phyloP scores from a whole-genome alignment of 2,113 vertebrate species.

The Camelus bactrianus region DNA sequence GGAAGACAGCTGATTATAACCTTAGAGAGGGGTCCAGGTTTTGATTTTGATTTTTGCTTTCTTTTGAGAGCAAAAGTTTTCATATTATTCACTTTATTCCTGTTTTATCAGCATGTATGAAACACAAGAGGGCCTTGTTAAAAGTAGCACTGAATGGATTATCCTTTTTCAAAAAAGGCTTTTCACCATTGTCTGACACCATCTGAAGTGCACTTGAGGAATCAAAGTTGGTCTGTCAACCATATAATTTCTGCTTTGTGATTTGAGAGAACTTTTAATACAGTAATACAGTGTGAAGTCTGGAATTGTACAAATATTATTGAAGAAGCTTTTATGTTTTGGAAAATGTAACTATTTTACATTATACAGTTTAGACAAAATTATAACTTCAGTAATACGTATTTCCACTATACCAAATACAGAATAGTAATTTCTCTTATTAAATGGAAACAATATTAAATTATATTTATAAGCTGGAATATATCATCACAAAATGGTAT shows the following conservation, averaged over 20 bases:
- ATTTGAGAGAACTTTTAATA: neutral
- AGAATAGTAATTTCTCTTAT: neutral
- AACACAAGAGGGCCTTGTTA: neutral
- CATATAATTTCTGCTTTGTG: neutral
- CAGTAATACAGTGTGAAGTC: neutral
- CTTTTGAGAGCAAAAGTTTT: neutral
- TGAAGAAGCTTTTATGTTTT: neutral
- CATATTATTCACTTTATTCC: neutral
- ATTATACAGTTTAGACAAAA: neutral
- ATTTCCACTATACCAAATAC: neutral
- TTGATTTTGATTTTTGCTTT: neutral
- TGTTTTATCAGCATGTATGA: neutral
- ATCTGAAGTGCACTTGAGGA: neutral
- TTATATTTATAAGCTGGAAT: neutral
- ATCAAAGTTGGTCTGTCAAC: neutral
- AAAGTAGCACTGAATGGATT: neutral
- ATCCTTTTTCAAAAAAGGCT: neutral
- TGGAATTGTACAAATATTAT: neutral
- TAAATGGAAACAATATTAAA: neutral
- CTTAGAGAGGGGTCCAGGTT: neutral
- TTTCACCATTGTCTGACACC: neutral
- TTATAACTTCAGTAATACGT: neutral
- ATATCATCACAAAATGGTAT: neutral
- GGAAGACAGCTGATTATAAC: neutral
- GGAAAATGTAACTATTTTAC: neutral